phyloP scores from a whole-genome alignment of 2,113 vertebrate genomes.

The Equus przewalskii region DNA sequence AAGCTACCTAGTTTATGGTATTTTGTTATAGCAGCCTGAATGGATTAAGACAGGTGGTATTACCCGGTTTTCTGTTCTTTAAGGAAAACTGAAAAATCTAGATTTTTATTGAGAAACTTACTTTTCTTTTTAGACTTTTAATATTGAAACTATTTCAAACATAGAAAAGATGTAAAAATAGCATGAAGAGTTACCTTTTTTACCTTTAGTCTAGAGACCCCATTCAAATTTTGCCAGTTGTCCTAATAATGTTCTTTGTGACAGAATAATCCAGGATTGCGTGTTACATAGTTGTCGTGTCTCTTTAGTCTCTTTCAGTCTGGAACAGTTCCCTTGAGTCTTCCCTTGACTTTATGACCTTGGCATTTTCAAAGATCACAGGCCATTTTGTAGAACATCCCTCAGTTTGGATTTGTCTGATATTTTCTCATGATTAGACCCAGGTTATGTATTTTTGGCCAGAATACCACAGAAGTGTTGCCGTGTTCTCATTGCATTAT shows the following conservation, averaged over 20 bases:
- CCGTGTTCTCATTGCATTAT: background rate
- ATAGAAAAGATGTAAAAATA: background rate
- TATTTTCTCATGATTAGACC: conserved; percentile 56
- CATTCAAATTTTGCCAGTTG: background rate
- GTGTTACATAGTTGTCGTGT: background rate
- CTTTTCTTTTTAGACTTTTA: conserved; percentile 9
- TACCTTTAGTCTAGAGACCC: background rate
- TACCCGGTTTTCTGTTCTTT: background rate
- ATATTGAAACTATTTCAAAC: conserved; percentile 42
- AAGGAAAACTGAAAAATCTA: background rate
- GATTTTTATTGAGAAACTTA: conserved; percentile 39
- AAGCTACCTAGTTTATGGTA: background rate
- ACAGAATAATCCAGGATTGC: background rate
- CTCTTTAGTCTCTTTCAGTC: background rate
- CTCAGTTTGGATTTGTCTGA: conserved; percentile 57
- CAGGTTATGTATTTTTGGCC: conserved; percentile 31
- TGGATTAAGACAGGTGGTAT: background rate
- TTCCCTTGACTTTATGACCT: conserved; percentile 36
- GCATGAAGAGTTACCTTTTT: background rate
- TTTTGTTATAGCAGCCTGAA: background rate
- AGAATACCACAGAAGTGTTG: conserved; percentile 15
- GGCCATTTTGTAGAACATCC: conserved; percentile 22
- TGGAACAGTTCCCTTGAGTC: background rate
- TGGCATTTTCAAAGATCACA: conserved; percentile 54
- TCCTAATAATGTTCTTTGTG: background rate